Conservation (phyloP, 2,113 vertebrate genomes). For the Tylochromis polylepis region DNA sequence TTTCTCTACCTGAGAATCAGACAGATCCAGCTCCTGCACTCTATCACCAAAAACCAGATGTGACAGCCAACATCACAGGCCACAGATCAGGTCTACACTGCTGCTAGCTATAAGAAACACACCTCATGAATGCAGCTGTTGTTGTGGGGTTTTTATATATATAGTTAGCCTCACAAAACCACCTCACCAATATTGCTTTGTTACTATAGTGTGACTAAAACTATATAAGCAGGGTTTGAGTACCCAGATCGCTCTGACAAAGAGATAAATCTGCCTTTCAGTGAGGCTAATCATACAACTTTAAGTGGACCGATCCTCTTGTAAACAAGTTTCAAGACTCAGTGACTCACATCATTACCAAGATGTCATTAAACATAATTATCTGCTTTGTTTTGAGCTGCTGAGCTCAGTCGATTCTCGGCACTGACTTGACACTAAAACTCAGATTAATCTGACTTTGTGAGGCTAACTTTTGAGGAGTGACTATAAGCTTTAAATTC, state of each 20-base stretch:
- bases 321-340: background rate
- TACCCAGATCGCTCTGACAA: background rate
- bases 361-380: constrained; percentile 5
- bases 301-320: background rate
- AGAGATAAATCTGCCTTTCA: background rate
- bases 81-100: background rate
- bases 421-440: background rate
- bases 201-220: background rate
- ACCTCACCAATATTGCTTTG: background rate
- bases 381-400: background rate
- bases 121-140: background rate
- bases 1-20: background rate
- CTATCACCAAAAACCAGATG: background rate
- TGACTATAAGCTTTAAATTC: background rate
- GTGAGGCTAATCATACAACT: background rate
- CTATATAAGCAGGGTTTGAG: background rate
- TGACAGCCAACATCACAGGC: background rate
- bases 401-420: background rate
- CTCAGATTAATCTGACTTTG: background rate
- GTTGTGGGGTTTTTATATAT: background rate
- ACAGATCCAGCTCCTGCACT: constrained; percentile 5
- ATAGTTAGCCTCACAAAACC: background rate
- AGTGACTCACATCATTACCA: background rate
- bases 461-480: background rate
- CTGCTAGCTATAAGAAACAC: background rate